These are phyloP conservation scores for Phallusia fumigata DNA, from an alignment of 23 tunicate species.

Conservation along the genomic window DNA sequence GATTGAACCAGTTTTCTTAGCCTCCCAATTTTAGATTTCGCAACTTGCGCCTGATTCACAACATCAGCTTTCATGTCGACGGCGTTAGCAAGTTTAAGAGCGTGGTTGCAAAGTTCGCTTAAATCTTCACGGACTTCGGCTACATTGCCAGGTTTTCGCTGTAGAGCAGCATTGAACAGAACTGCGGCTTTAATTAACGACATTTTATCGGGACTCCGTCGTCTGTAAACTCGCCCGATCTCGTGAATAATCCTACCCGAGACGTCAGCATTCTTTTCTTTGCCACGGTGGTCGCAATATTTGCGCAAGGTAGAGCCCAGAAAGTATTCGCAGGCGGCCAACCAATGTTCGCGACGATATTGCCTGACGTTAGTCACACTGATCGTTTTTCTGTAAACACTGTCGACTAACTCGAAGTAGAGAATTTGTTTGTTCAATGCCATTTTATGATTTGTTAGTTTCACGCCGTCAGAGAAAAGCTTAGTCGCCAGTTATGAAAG, in stretches of 20 bases:
- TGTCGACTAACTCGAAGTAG: neutral
- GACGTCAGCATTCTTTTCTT: neutral
- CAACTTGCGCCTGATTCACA: neutral
- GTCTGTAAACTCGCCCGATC: neutral
- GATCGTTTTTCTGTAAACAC: neutral
- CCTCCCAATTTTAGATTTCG: neutral
- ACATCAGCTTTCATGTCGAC: neutral
- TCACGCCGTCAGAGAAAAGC: neutral
- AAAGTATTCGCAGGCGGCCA: neutral
- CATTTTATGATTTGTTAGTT: neutral
- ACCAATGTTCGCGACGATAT: neutral
- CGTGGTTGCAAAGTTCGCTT: neutral
- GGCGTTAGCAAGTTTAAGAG: neutral
- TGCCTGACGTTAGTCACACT: neutral
- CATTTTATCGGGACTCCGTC: neutral
- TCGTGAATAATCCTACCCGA: neutral
- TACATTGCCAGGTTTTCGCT: neutral
- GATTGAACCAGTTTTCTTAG: neutral
- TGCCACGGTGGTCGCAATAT: conserved; percentile 4
- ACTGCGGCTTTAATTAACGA: neutral
- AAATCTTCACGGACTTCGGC: neutral
- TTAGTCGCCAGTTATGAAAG: neutral
- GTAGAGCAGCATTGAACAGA: neutral
- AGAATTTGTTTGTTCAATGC: neutral
- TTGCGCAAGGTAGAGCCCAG: neutral